These are phyloP conservation scores for Eira barbara DNA, from an alignment of 2,113 vertebrate species.

Conservation along the genomic window DNA sequence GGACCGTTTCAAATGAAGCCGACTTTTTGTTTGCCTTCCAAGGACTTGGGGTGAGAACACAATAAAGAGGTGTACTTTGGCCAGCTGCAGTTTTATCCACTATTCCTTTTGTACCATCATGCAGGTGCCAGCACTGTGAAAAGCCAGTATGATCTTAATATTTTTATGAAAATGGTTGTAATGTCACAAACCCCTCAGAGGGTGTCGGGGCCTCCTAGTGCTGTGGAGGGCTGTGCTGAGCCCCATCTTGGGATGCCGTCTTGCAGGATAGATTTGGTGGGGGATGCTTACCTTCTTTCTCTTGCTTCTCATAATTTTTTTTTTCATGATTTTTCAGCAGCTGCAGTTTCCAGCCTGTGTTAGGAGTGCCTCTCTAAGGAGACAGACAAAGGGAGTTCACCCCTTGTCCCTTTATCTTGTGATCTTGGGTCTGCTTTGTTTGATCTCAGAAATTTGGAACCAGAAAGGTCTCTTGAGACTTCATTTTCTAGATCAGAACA, in stretches of 20 bases:
- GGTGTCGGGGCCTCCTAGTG: neutral
- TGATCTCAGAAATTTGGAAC: neutral
- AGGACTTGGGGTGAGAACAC: neutral
- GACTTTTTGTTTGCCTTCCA: neutral
- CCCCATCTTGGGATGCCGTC: neutral
- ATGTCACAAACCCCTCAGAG: neutral
- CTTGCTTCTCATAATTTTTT: neutral
- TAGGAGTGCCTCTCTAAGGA: neutral
- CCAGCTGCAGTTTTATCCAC: neutral
- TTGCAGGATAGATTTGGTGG: neutral
- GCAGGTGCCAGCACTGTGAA: neutral
- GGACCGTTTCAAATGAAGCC: neutral
- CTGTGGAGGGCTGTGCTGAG: neutral
- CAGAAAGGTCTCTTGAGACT: neutral
- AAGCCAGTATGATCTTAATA: neutral
- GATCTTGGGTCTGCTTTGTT: neutral
- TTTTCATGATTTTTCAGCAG: neutral
- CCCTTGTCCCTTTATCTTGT: neutral
- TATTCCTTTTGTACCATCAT: neutral
- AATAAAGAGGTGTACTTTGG: neutral
- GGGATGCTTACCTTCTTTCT: neutral
- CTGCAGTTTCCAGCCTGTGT: neutral
- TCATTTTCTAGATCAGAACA: conserved; percentile 2
- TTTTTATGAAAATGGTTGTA: neutral
- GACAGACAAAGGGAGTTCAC: neutral